Evolutionary conservation across 2,888 invertebrate species (phyloP).

Genomic region (Protophormia terraenovae): DNA sequence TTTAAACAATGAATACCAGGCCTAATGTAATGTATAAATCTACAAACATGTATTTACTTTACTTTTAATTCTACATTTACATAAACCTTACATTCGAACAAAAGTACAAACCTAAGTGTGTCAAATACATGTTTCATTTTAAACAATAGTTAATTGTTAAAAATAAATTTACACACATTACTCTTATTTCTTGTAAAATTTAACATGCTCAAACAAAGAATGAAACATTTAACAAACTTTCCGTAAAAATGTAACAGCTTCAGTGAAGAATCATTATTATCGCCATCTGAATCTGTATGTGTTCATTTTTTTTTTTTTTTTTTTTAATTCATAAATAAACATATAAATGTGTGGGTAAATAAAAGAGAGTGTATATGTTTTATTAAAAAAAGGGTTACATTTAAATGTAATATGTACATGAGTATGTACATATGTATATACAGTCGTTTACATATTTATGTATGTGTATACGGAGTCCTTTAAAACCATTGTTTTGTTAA

Average conservation of each 20-base stretch:
- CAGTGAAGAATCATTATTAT: conserved; percentile 28
- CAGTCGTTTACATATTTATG: not conserved
- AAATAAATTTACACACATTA: not conserved
- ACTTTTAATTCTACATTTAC: not conserved
- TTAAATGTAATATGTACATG: not conserved
- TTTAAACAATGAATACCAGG: no score
- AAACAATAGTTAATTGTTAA: conserved; percentile 35
- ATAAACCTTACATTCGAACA: not conserved
- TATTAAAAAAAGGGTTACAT: not conserved
- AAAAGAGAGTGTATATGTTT: not conserved
- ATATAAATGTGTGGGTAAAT: not conserved
- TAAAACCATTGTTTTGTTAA: conserved; percentile 28
- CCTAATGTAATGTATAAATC: no score
- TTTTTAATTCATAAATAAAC: not conserved
- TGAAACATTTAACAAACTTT: conserved; percentile 27
- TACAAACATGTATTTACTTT: not conserved
- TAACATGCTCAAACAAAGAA: not conserved
- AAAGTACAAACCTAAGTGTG: conserved; percentile 11
- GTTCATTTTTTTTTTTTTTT: not conserved
- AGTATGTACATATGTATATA: not conserved
- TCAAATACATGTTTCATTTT: conserved; percentile 28
- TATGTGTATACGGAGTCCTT: conserved; percentile 1
- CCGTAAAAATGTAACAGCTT: conserved; percentile 12
- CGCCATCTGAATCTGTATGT: not conserved
- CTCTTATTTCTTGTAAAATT: not conserved